phyloP scores from a whole-genome alignment of 1,140 invertebrate species.

The Drosophila truncata region DNA sequence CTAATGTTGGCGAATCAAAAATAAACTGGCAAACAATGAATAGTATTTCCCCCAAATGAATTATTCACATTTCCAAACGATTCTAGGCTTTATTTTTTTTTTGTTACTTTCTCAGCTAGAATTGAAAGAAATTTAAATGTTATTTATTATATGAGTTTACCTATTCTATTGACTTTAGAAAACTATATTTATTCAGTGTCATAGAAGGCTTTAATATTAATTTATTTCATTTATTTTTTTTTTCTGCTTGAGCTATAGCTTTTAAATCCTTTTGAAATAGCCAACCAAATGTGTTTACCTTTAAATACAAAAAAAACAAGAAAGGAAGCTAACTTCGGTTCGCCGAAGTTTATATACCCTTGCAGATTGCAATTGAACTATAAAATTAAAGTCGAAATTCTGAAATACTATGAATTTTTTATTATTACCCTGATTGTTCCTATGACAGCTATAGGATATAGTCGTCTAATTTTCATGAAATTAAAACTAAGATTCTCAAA shows the following conservation, averaged over 20 bases:
- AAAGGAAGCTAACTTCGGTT: no score
- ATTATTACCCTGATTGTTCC: no score
- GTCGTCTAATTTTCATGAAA: no score
- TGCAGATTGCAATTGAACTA: no score
- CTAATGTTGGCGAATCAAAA: constrained; percentile 8
- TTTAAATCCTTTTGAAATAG: constrained; percentile 5
- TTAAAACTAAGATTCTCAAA: no score
- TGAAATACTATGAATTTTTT: no score
- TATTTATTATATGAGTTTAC: background rate
- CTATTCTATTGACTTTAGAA: background rate
- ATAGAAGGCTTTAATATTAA: background rate
- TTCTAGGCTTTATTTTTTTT: background rate
- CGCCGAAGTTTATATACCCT: no score
- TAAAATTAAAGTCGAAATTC: no score
- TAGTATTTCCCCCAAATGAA: background rate
- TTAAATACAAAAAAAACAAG: background rate
- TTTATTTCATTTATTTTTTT: background rate
- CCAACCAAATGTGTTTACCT: constrained; percentile 2
- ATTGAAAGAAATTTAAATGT: no score
- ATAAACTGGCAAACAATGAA: constrained; percentile 9
- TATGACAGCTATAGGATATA: no score
- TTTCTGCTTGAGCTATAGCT: background rate
- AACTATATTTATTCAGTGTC: background rate
- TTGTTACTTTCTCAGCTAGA: background rate
- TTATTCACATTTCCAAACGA: background rate